Evolutionary conservation across 2,888 invertebrate genomes (phyloP), one percentile per base, ranked within the genome.

Genomic region (Synergus japonicus): DNA sequence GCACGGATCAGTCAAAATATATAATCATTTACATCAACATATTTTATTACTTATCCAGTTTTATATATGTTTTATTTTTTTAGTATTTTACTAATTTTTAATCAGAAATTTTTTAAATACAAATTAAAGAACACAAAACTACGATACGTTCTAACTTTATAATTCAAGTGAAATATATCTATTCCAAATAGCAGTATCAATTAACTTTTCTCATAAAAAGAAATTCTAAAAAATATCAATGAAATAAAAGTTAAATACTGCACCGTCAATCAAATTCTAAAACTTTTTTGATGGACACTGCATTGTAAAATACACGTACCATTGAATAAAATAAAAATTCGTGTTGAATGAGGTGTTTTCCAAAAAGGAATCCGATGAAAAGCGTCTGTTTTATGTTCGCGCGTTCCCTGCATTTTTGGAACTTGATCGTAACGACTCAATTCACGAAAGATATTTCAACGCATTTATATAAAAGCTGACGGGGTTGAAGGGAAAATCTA

Each of bases 401-500:
- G 7, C 54, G 54, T 54, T 66, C 1, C 15, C 10, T 18, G 10
- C 44, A 66, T 43, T 67, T 67, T 44, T 67, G 22, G 22, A 67
- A 67, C 9, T 44, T 5, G 3, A 22, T 22, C 18, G 44, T 18
- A 44, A 43, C 44, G 44, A 67, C n/a, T 54, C 54, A 54, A 54
- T 54, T 37, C 37, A 37, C n/a, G n/a, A 54, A 2, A n/a, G 54
- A 54, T 54, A 54, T 54, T 54, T n/a, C n/a, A 15, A 54, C 9
- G 37, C 54, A n/a, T 54, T 54, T 54, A 54, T 54, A 54, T 54
- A 54, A n/a, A 54, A n/a, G 54, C 54, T 54, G 54, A 54, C 54
- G 54, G 54, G 54, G 54, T n/a, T 54, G n/a, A 54, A 54, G 54
- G 54, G 54, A n/a, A 54, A 54, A 54, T 54, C n/a, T 8, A 43